A percentile compares a stretch with the other conserved stretches of the same genome.
Evolutionary conservation across 2,113 vertebrate species (phyloP).

Genomic region (Pagrus major): DNA sequence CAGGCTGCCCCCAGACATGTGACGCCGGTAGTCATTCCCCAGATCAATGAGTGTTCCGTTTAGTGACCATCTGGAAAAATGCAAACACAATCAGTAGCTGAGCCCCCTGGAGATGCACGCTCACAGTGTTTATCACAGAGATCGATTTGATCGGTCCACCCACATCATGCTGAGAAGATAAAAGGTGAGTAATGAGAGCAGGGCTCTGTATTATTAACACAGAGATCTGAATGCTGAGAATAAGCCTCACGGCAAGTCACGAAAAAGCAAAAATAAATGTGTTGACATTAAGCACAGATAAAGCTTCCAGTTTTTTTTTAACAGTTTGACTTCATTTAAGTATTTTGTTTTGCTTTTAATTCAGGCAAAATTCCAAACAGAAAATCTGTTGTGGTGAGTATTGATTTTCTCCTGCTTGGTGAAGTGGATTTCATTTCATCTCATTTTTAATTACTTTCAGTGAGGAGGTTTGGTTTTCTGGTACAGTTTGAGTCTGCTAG

Average conservation of each 20-base stretch:
- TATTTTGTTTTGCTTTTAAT: conserved; percentile 26
- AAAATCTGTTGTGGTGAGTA: conserved; percentile 23
- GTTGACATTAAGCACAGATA: background rate
- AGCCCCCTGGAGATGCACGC: conserved; percentile 69
- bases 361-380: conserved; percentile 26
- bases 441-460: conserved; percentile 39
- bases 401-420: conserved; percentile 33
- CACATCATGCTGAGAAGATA: conserved; percentile 67
- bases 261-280: background rate
- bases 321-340: conserved; percentile 19
- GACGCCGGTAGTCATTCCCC: conserved; percentile 85
- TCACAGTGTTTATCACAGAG: conserved; percentile 75
- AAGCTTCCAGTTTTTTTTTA: background rate
- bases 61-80: conserved; percentile 90
- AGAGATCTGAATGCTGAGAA: conserved; percentile 2
- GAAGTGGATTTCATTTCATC: conserved; percentile 42
- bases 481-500: background rate
- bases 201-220: conserved; percentile 35
- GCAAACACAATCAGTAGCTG: conserved; percentile 86
- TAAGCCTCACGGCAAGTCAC: background rate
- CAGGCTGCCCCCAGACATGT: conserved; percentile 86
- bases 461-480: conserved; percentile 5
- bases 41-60: conserved; percentile 89
- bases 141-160: conserved; percentile 75
- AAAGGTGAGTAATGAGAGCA: conserved; percentile 56